Evolutionary conservation across 2,888 invertebrate genomes (phyloP).

Genomic region (Caenorhabditis imperialis): DNA sequence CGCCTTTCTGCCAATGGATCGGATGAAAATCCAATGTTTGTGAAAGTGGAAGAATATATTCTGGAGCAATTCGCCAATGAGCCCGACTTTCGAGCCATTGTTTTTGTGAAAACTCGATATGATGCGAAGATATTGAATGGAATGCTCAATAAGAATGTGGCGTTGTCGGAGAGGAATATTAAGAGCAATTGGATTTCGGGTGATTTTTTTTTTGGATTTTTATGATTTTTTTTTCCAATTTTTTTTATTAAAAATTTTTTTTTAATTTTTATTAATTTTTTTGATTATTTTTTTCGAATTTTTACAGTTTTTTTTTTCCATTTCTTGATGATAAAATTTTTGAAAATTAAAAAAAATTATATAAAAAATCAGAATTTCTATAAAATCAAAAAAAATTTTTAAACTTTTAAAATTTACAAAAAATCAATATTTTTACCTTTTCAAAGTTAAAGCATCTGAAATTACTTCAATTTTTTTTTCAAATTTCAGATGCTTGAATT

Average conservation of each 20-base stretch:
- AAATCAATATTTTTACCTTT: too few species aligned
- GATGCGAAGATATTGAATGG: conserved; percentile 46
- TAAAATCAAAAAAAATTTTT: too few species aligned
- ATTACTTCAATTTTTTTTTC: too few species aligned
- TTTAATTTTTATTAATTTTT: too few species aligned
- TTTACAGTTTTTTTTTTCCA: too few species aligned
- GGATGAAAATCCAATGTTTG: conserved; percentile 31
- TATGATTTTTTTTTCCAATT: background rate
- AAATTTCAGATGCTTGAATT: too few species aligned
- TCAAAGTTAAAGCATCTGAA: too few species aligned
- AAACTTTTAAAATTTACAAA: too few species aligned
- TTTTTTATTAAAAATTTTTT: background rate
- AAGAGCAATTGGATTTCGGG: conserved; percentile 40
- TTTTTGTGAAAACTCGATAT: conserved; percentile 61
- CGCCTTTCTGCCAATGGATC: conserved; percentile 4
- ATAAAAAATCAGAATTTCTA: too few species aligned
- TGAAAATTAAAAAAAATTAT: too few species aligned
- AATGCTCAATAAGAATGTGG: conserved; percentile 35
- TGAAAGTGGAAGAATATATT: conserved; percentile 16
- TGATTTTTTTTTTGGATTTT: conserved; percentile 2
- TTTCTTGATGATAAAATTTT: too few species aligned
- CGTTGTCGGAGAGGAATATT: conserved; percentile 26
- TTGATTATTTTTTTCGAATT: too few species aligned
- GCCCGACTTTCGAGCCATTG: conserved; percentile 57
- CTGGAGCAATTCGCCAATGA: conserved; percentile 6